A percentile compares a stretch with the other conserved stretches of the same genome.
These are phyloP conservation scores for Conger conger DNA, from an alignment of 2,113 vertebrate genomes.

Conservation along the genomic window DNA sequence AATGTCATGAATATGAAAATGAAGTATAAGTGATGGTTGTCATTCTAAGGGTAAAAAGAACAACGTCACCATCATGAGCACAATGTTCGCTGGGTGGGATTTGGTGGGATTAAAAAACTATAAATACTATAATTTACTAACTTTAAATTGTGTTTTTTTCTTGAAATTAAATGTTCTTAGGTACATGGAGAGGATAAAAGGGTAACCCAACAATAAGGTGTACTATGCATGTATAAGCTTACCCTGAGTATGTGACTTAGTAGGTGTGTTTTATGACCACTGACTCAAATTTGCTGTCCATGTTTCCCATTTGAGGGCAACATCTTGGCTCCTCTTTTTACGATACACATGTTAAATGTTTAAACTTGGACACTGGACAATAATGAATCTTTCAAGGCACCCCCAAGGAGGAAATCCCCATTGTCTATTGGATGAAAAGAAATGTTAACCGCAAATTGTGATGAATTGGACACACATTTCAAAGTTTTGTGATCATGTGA, in stretches of 20 bases:
- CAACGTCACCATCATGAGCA: not conserved
- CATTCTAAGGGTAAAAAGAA: not conserved
- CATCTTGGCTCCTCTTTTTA: constrained; percentile 15
- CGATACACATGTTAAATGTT: constrained; percentile 24
- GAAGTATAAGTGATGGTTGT: not conserved
- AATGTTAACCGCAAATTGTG: constrained; percentile 32
- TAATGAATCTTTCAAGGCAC: not conserved
- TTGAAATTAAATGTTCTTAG: not conserved
- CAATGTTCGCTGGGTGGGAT: too few relatives aligned
- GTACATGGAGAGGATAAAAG: too few relatives aligned
- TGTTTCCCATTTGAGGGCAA: not conserved
- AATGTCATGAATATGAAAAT: not conserved
- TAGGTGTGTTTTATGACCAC: not conserved
- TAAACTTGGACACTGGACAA: constrained; percentile 9
- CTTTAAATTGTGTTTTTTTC: not conserved
- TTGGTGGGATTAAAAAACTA: too few relatives aligned
- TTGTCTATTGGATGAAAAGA: constrained; percentile 18
- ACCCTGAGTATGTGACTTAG: too few relatives aligned
- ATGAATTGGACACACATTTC: constrained; percentile 18
- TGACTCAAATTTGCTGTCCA: not conserved
- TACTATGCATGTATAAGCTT: too few relatives aligned
- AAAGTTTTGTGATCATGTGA: not conserved
- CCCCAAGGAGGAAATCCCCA: constrained; percentile 20
- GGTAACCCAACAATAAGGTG: too few relatives aligned
- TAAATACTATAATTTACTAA: too few relatives aligned